A percentile compares a stretch with the other conserved stretches of the same genome.
These are phyloP conservation scores for Melanostigma gelatinosum DNA, from an alignment of 2,113 vertebrate species.

Conservation along the genomic window DNA sequence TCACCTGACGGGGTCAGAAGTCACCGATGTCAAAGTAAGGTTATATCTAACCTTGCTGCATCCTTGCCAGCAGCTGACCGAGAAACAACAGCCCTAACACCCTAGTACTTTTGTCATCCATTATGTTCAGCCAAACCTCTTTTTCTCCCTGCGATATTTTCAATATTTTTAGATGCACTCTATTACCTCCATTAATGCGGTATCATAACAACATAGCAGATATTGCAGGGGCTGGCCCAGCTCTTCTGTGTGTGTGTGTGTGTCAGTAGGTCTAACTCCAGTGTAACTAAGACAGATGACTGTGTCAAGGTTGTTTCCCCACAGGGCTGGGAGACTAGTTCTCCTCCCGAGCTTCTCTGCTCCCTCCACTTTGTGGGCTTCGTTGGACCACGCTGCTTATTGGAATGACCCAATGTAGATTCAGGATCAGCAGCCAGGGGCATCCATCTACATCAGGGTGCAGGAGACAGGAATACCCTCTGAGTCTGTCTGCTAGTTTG, in stretches of 20 bases:
- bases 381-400: constrained; percentile 62
- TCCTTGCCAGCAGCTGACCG: constrained; percentile 48
- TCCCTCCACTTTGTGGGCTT: constrained; percentile 44
- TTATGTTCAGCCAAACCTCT: constrained; percentile 23
- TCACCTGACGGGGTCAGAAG: constrained; percentile 71
- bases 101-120: constrained; percentile 21
- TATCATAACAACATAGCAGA: constrained; percentile 74
- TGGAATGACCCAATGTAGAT: constrained; percentile 83
- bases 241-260: constrained; percentile 52
- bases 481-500: constrained; percentile 42
- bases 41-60: constrained; percentile 71
- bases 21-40: constrained; percentile 62
- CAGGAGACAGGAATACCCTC: constrained; percentile 66
- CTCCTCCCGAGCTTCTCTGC: constrained; percentile 58
- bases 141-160: constrained; percentile 61
- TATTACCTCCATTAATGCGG: constrained; percentile 79
- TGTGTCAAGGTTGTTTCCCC: constrained; percentile 69
- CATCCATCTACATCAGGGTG: constrained; percentile 80
- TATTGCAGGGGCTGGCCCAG: constrained; percentile 52
- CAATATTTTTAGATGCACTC: constrained; percentile 74
- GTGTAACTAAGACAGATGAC: constrained; percentile 84
- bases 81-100: constrained; percentile 5
- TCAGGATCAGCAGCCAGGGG: constrained; percentile 70
- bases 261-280: constrained; percentile 74
- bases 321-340: constrained; percentile 53